Evolutionary conservation across 2,113 vertebrate genomes (phyloP).

Genomic region (Erythrolamprus reginae): DNA sequence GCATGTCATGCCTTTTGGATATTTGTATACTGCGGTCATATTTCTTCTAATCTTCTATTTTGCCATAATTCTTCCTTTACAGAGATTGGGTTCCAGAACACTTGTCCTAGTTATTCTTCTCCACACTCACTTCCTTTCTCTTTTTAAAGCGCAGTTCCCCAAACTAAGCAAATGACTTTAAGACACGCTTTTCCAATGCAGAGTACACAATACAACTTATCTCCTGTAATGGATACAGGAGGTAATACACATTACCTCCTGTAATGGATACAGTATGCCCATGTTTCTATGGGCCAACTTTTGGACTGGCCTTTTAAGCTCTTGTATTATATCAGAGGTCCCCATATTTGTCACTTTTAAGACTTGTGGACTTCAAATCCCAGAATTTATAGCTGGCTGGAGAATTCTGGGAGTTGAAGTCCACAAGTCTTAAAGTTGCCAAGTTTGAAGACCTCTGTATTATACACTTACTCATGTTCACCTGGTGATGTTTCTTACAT

Average conservation of each 20-base stretch:
- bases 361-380: too few species aligned
- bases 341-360: too few species aligned
- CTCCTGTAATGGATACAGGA: not conserved
- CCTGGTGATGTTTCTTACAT: not conserved
- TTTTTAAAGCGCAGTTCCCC: not conserved
- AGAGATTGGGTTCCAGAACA: not conserved
- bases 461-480: not conserved
- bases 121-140: not conserved
- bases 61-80: not conserved
- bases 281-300: not conserved
- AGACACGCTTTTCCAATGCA: not conserved
- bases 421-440: too few species aligned
- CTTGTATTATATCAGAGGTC: not conserved
- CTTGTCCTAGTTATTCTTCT: not conserved
- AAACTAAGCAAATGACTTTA: not conserved
- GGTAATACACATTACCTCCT: not conserved
- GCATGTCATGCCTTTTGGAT: not conserved
- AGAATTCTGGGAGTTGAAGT: too few species aligned
- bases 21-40: not conserved
- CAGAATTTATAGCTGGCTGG: too few species aligned
- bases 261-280: not conserved
- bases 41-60: not conserved
- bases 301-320: not conserved
- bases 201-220: not conserved
- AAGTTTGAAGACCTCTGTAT: not conserved